Base-by-base conservation (phyloP, 2,888 invertebrate genomes). In the Ormyrus thymus region DNA sequence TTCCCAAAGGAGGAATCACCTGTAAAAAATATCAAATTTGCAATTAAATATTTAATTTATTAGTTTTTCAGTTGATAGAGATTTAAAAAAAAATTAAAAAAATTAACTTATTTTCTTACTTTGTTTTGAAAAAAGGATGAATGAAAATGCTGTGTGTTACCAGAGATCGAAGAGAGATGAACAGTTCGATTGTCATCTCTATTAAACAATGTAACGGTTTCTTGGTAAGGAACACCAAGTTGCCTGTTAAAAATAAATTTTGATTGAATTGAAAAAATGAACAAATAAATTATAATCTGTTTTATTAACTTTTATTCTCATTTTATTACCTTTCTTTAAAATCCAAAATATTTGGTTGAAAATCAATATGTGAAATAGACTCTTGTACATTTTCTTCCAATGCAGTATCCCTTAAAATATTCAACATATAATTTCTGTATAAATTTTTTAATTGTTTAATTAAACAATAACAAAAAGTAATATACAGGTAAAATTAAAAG, bases 41-140 rank as follows among this genome's bases (percentile, higher is more conserved):
- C 3, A 29, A 29, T 29, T 29, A 29, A 29, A 91, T 51, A 43
- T 62, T 75, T 58, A 45, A 77, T 51, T 70, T 50, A 71, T 46
- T 48, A 68, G 9, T 6, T 43, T 43, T 13, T 66, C 58, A 59
- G 56, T 46, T 29, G 5, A 15, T 50, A 62, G 6, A 43, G 50
- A 15, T 29, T 53, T 13, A 62, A 81, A 43, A 66, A 13, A 29
- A 53, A 53, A 48, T 43, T 62, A 5, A 0, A 62, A n/a, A 62
- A 8, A 46, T 45, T 46, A 46, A 46, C 6, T 7, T 62, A 8
- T 7, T 61, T 59, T 55, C 90, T 91, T 90, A 98, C 97, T 94
- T 97, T 97, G 87, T 97, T 95, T 88, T 97, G 95, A 91, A 98
- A 98, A 93, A 98, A 98, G 83, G 98, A 98, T 87, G 98, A 97